Base-by-base conservation (phyloP, 2,797 vertebrate species). In the Acomys russatus region DNA sequence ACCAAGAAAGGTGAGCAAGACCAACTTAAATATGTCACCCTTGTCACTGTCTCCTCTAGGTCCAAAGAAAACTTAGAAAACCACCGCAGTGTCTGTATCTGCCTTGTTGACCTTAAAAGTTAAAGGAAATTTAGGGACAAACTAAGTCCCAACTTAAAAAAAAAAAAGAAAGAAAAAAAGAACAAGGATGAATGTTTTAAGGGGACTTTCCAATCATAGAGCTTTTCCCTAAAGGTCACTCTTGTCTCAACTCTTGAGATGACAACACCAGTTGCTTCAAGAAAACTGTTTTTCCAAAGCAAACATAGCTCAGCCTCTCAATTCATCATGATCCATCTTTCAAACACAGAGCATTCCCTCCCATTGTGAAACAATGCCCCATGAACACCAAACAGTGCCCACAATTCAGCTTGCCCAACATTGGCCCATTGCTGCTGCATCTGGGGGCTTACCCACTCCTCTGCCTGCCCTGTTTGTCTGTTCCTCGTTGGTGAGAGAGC, bases 391-490 rank as follows among this genome's bases (percentile, higher is more conserved):
- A 74, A 6, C 15, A 59, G 38, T 10, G 6, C 6, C 86, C 5
- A 0, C 20, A 79, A 64, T 54, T 76, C 38, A n/a, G 30, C 18
- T 66, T 4, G 0, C 1, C 59, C 18, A 38, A 80, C 76, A 10
- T 7, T 23, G n/a, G 8, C 35, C 74, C 1, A 1, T 80, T n/a
- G 95, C 94, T 96, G 79, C 85, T 78, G 85, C 97, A 97, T 96
- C 3, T 96, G 91, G 63, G 97, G 98, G 97, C 97, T 97, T 98
- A 96, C 98, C 97, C 96, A 97, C 95, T 76, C 95, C 96, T 96
- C 90, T 78, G 94, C 91, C 90, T 96, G 87, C 80, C 70, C 68
- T 94, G 93, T 64, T 84, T 56, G 8, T 92, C 96, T 77, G 59
- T 84, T 68, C 95, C 85, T 93, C 7, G 0, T 92, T 78, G 93